Evolutionary conservation across 2,113 vertebrate genomes (phyloP).

Genomic region (Buteo buteo): DNA sequence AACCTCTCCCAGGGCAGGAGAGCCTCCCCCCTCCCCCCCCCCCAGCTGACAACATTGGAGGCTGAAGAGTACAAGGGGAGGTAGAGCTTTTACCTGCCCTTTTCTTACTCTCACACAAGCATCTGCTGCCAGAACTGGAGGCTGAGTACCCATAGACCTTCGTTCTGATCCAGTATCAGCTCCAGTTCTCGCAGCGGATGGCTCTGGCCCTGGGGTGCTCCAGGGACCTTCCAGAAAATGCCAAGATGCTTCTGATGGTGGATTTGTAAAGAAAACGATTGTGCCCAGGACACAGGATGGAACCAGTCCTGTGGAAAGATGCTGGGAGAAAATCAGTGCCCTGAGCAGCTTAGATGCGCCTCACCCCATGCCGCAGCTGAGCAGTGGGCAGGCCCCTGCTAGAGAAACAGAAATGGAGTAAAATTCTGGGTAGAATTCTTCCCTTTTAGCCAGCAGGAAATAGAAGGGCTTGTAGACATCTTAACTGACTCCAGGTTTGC

Average conservation of each 20-base stretch:
- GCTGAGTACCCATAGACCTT: background rate
- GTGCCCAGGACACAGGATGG: background rate
- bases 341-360: background rate
- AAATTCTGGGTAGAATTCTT: background rate
- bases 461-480: background rate
- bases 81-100: background rate
- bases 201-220: background rate
- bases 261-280: background rate
- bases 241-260: background rate
- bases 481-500: background rate
- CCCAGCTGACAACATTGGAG: background rate
- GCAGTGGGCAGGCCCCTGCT: background rate
- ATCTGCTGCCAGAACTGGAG: background rate
- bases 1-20: background rate
- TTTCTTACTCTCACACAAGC: background rate
- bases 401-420: background rate
- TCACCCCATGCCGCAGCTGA: background rate
- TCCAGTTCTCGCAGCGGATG: background rate
- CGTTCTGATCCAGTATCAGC: background rate
- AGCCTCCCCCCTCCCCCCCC: too few species aligned
- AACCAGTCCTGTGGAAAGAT: background rate
- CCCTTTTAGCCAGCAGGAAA: background rate
- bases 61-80: background rate
- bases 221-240: background rate
- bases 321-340: background rate